Evolutionary conservation across 2,888 invertebrate genomes (phyloP).

Genomic region (Mellilla xanthometata): DNA sequence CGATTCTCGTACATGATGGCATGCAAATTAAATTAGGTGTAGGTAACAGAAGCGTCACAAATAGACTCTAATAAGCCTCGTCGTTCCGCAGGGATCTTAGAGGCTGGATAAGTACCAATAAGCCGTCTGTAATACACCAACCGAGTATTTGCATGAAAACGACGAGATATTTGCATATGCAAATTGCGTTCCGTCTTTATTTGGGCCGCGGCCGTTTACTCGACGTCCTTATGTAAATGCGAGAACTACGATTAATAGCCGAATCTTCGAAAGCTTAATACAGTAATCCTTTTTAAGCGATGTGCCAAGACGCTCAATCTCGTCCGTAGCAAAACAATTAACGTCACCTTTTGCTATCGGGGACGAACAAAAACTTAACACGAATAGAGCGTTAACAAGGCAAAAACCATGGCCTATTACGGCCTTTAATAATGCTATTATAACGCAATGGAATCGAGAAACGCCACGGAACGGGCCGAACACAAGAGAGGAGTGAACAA

Average conservation of each 20-base stretch:
- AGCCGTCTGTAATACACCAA: slow-evolving; percentile 75
- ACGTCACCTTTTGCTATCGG: slow-evolving; percentile 40
- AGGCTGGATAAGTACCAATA: slow-evolving; percentile 70
- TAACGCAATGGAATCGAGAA: slow-evolving; percentile 50
- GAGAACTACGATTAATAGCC: slow-evolving; percentile 48
- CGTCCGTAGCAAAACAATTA: slow-evolving; percentile 47
- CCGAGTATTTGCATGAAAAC: slow-evolving; percentile 75
- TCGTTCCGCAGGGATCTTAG: slow-evolving; percentile 45
- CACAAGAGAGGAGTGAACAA: slow-evolving; percentile 63
- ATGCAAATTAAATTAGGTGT: slow-evolving; percentile 43
- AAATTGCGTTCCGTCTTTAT: slow-evolving; percentile 77
- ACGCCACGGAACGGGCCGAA: slow-evolving; percentile 43
- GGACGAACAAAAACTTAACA: slow-evolving; percentile 44
- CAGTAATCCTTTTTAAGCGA: slow-evolving; percentile 45
- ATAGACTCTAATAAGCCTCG: slow-evolving; percentile 42
- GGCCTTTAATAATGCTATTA: slow-evolving; percentile 55
- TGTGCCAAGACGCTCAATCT: slow-evolving; percentile 42
- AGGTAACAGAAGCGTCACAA: slow-evolving; percentile 48
- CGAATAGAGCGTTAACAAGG: slow-evolving; percentile 60
- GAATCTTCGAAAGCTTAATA: slow-evolving; percentile 50
- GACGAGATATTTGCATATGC: slow-evolving; percentile 77
- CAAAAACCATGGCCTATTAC: slow-evolving; percentile 53
- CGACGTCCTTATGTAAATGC: slow-evolving; percentile 65
- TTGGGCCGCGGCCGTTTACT: slow-evolving; percentile 68
- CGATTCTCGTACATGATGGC: slow-evolving; percentile 28